Percentiles rank a stretch among this genome's conserved stretches.
Conservation (phyloP, 2,797 vertebrate genomes). For the Pteronotus mesoamericanus region DNA sequence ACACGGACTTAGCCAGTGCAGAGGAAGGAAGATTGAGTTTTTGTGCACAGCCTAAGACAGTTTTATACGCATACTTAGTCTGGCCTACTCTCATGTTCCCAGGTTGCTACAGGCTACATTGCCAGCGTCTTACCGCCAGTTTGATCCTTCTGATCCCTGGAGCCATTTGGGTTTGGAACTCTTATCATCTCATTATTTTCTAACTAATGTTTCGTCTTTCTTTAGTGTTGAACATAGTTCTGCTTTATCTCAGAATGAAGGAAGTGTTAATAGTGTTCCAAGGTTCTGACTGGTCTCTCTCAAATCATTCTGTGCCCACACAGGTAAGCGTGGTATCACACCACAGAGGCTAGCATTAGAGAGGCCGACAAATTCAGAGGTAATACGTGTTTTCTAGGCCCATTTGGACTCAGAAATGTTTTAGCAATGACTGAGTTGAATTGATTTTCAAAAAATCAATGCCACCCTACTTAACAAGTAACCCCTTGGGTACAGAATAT, state of each 20-base stretch:
- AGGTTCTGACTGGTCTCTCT: slow-evolving; percentile 31
- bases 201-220: slow-evolving; percentile 9
- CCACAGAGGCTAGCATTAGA: background rate
- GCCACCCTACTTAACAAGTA: background rate
- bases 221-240: slow-evolving; percentile 20
- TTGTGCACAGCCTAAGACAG: background rate
- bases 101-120: background rate
- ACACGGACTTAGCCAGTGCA: background rate
- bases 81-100: background rate
- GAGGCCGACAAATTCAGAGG: background rate
- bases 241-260: slow-evolving; percentile 16
- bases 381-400: background rate
- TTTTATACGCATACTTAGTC: background rate
- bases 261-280: background rate
- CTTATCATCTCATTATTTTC: background rate
- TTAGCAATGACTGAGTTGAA: background rate
- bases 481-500: background rate
- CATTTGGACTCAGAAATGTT: slow-evolving; percentile 6
- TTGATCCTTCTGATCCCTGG: background rate
- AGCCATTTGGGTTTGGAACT: background rate
- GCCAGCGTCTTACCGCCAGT: background rate
- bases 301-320: background rate
- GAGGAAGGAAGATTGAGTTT: background rate
- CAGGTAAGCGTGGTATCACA: background rate
- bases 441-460: slow-evolving; percentile 26